Conservation (phyloP, 2,113 vertebrate species). For the Centropristis striata region DNA sequence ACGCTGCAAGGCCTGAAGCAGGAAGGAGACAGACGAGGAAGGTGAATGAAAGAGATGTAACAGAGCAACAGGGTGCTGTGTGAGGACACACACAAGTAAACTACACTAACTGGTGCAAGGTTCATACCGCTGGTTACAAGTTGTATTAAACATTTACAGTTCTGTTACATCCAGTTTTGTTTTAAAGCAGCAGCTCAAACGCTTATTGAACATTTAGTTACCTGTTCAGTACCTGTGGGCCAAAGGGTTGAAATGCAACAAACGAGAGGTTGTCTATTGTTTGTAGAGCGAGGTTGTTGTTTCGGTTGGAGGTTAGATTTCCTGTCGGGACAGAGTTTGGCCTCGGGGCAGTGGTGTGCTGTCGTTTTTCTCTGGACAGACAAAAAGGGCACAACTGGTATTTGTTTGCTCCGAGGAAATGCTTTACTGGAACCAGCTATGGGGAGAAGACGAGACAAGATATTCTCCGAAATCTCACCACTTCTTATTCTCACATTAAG, state of each 20-base stretch:
- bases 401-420: slow-evolving; percentile 74
- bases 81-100: slow-evolving; percentile 38
- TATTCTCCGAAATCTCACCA: slow-evolving; percentile 19
- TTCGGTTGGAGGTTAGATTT: slow-evolving; percentile 80
- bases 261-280: slow-evolving; percentile 51
- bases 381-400: slow-evolving; percentile 77
- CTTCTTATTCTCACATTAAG: background rate
- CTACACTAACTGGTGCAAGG: slow-evolving; percentile 56
- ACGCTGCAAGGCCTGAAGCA: slow-evolving; percentile 20
- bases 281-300: slow-evolving; percentile 66
- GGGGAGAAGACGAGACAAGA: slow-evolving; percentile 30
- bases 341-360: slow-evolving; percentile 72
- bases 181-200: slow-evolving; percentile 4
- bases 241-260: slow-evolving; percentile 14
- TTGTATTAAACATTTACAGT: slow-evolving; percentile 75
- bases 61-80: slow-evolving; percentile 32
- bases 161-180: slow-evolving; percentile 18
- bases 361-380: slow-evolving; percentile 73
- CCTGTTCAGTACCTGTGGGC: slow-evolving; percentile 26
- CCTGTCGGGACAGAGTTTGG: slow-evolving; percentile 67
- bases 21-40: slow-evolving; percentile 9
- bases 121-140: slow-evolving; percentile 42
- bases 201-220: background rate
- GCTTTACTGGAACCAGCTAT: slow-evolving; percentile 61
- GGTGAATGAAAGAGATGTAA: slow-evolving; percentile 26